A percentile compares a stretch with the other conserved stretches of the same genome.
Evolutionary conservation across 2,888 invertebrate species (phyloP).

Genomic region (Caenorhabditis sp.): DNA sequence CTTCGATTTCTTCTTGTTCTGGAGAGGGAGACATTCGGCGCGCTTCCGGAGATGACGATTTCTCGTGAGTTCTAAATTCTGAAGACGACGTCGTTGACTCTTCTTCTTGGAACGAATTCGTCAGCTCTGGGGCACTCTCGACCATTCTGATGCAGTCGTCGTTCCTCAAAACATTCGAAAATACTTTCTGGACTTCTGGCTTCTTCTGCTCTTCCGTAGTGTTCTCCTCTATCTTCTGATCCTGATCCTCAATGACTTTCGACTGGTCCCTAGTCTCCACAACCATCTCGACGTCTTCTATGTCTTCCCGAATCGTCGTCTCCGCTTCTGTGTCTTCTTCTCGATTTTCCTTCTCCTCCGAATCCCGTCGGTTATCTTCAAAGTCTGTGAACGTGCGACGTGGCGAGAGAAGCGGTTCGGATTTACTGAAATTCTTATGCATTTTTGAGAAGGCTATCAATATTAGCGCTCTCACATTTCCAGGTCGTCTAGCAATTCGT

Average conservation of each 20-base stretch:
- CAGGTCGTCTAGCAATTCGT: constrained; percentile 37
- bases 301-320: constrained; percentile 45
- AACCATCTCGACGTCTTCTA: constrained; percentile 1
- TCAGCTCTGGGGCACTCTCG: constrained; percentile 36
- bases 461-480: constrained; percentile 18
- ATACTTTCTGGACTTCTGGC: constrained; percentile 20
- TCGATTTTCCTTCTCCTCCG: constrained; percentile 43
- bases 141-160: constrained; percentile 18
- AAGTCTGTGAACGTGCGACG: constrained; percentile 21
- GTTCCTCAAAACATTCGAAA: too few relatives aligned
- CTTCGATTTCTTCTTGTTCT: constrained; percentile 31
- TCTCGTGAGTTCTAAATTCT: too few relatives aligned
- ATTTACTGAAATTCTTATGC: constrained; percentile 27
- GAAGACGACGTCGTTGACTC: too few relatives aligned
- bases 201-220: background rate
- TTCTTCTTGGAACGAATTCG: constrained; percentile 14
- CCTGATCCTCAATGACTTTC: constrained; percentile 6
- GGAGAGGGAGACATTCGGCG: constrained; percentile 10
- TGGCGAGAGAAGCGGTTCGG: constrained; percentile 36
- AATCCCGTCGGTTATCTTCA: background rate
- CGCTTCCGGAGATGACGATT: background rate
- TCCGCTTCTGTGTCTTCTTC: constrained; percentile 36
- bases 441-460: background rate
- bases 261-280: constrained; percentile 2
- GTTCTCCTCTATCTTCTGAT: constrained; percentile 4